phyloP scores from a whole-genome alignment of 1,140 invertebrate species.

The Zaprionus kolodkinae region DNA sequence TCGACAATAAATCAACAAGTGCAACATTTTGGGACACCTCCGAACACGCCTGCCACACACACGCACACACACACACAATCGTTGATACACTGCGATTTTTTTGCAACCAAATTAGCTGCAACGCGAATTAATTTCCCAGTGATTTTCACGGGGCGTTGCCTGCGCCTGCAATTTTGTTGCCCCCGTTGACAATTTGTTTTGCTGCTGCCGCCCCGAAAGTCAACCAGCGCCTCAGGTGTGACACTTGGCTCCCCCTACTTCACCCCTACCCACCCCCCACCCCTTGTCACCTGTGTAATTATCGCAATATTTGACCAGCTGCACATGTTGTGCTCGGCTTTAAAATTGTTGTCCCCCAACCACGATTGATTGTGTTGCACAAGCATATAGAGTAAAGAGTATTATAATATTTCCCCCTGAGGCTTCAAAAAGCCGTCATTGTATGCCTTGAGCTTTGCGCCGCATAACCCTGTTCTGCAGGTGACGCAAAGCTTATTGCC shows the following conservation, averaged over 20 bases:
- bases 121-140: conserved; percentile 66
- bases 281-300: conserved; percentile 14
- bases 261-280: too few species aligned
- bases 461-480: neutral
- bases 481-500: conserved; percentile 3
- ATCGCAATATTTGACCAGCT: conserved; percentile 60
- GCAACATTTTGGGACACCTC: conserved; percentile 69
- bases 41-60: conserved; percentile 60
- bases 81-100: conserved; percentile 32
- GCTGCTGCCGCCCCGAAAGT: conserved; percentile 39
- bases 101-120: conserved; percentile 69
- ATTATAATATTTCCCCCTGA: conserved; percentile 47
- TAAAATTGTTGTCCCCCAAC: conserved; percentile 25
- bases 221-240: conserved; percentile 30
- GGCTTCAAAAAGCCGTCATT: conserved; percentile 19
- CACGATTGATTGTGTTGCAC: conserved; percentile 47
- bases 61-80: conserved; percentile 41
- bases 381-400: too few species aligned
- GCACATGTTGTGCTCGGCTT: conserved; percentile 15
- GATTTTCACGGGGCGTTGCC: conserved; percentile 48
- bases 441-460: neutral
- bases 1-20: conserved; percentile 81
- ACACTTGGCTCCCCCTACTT: neutral
- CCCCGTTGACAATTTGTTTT: conserved; percentile 62
- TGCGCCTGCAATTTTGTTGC: conserved; percentile 28